Evolutionary conservation across 2,888 invertebrate genomes (phyloP), one percentile per base, ranked within the genome.

Genomic region (Schrankia costaestrigalis): DNA sequence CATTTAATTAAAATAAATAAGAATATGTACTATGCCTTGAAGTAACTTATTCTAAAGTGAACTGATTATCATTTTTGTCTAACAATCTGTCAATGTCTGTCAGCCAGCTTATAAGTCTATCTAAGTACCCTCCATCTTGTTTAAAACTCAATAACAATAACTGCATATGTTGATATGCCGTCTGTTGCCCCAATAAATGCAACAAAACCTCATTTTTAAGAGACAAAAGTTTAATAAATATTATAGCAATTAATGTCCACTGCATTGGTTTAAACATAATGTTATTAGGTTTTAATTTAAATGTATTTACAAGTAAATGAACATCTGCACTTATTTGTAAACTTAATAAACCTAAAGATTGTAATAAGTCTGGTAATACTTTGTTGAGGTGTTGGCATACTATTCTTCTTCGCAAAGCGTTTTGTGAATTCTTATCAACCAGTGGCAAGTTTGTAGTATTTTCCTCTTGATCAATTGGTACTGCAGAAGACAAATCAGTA

Each of bases 251-350:
- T 13, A 94, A 75, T 39, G 89, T 92, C 94, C 94, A 94, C 56
- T 93, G 91, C 8, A 89, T 78, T 0, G 93, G 92, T 68, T 92
- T 93, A 59, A 94, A 93, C 61, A 91, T 89, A 17, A 95, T 91
- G 64, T 94, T 95, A 51, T 91, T 86, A 1, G 93, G 90, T 51
- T 90, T 90, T 27, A 94, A 79, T 45, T 90, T 90, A 59, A 93
- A 93, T 15, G 92, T 92, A 46, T 89, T 90, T 0, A 93, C 89
- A 30, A 93, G 75, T 27, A 80, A 58, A 18, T 83, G 70, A 0
- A 90, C 70, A 57, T 90, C 89, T 0, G 78, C 68, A 51, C 58
- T 81, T 12, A 89, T 69, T 8, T 85, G 74, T 18, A 77, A 53
- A 15, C 77, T 67, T 1, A 77, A 50, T 23, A 90, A 50, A 0